These are phyloP conservation scores for Homarus americanus DNA, from an alignment of 1,140 invertebrate species.

Conservation along the genomic window DNA sequence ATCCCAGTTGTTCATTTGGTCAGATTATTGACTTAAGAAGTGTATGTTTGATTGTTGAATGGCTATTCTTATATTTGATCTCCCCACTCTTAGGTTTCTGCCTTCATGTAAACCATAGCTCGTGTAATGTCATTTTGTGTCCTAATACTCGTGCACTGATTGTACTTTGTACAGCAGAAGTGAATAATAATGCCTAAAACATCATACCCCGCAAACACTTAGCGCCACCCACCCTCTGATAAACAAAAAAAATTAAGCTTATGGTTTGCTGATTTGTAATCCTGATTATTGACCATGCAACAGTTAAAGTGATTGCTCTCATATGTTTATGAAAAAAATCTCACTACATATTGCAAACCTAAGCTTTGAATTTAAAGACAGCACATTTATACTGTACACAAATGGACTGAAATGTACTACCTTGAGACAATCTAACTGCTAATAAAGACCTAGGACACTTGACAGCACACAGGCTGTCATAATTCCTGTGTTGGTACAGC, in stretches of 20 bases:
- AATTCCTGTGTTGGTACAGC: constrained; percentile 67
- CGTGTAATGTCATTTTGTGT: constrained; percentile 65
- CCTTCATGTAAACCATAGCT: constrained; percentile 62
- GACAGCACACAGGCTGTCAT: constrained; percentile 57
- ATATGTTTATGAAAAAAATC: not conserved
- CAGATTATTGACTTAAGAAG: constrained; percentile 33
- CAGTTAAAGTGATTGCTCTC: not conserved
- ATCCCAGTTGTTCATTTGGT: constrained; percentile 56
- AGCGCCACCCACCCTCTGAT: constrained; percentile 71
- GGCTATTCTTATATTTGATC: constrained; percentile 66
- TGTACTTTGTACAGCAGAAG: constrained; percentile 56
- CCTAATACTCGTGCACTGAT: constrained; percentile 60
- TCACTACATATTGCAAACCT: constrained; percentile 48
- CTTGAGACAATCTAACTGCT: constrained; percentile 44
- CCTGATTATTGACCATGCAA: not conserved
- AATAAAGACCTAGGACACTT: constrained; percentile 51
- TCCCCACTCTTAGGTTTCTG: constrained; percentile 45
- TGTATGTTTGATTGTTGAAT: constrained; percentile 70
- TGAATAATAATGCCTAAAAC: constrained; percentile 48
- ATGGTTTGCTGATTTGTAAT: constrained; percentile 53
- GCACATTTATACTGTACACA: constrained; percentile 55
- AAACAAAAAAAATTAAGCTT: constrained; percentile 64
- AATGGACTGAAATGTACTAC: constrained; percentile 36
- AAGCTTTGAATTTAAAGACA: constrained; percentile 57
- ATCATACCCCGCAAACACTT: constrained; percentile 56